These are phyloP conservation scores for Meandrina meandrites DNA, from an alignment of 92 coral and sea anemone genomes.

Conservation along the genomic window DNA sequence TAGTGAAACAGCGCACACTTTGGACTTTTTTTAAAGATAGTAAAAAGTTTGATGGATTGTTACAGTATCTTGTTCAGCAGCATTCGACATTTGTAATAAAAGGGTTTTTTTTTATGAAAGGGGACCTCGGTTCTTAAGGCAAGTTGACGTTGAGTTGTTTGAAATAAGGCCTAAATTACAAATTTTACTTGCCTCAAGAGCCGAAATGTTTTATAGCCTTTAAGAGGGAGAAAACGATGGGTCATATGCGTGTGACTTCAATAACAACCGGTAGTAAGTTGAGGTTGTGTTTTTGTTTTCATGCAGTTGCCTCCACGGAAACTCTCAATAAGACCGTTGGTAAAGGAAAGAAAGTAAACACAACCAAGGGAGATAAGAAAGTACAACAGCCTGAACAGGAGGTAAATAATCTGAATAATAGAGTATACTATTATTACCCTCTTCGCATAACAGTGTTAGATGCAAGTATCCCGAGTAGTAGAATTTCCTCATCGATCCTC, in stretches of 20 bases:
- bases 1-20: neutral
- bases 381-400: conserved; percentile 86
- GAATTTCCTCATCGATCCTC: neutral
- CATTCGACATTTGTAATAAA: neutral
- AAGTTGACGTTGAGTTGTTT: too few species aligned
- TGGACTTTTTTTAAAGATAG: too few species aligned
- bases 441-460: neutral
- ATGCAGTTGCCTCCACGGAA: conserved; percentile 80
- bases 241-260: neutral
- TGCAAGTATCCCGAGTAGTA: neutral
- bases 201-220: neutral
- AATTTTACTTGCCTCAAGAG: too few species aligned
- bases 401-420: conserved; percentile 46
- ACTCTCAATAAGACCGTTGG: conserved; percentile 67
- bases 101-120: neutral
- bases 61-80: neutral
- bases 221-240: neutral
- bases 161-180: too few species aligned
- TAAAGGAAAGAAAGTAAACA: conserved; percentile 83
- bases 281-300: neutral
- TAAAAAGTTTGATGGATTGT: too few species aligned
- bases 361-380: conserved; percentile 88
- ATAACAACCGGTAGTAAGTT: neutral
- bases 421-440: neutral
- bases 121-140: too few species aligned